A percentile compares a stretch with the other conserved stretches of the same genome.
These are phyloP conservation scores for Conomelus anceps DNA, from an alignment of 2,888 invertebrate species.

Conservation along the genomic window DNA sequence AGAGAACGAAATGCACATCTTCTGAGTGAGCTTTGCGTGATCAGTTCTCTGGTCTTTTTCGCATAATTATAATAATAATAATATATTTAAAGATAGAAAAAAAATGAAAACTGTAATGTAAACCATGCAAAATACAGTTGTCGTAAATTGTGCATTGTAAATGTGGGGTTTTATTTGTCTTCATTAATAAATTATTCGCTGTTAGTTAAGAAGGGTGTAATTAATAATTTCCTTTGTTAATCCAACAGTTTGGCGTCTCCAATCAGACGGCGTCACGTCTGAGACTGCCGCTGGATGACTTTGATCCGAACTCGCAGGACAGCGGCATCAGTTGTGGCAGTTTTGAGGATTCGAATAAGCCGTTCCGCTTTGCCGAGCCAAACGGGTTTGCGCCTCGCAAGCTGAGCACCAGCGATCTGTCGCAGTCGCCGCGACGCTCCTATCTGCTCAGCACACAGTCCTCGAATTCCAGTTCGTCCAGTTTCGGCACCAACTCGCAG, in stretches of 20 bases:
- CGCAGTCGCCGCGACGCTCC: slow-evolving; percentile 19
- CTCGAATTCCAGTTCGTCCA: not conserved
- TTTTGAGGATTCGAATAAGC: not conserved
- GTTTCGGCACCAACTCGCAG: not conserved
- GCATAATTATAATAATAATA: too few relatives aligned
- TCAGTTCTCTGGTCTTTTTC: too few relatives aligned
- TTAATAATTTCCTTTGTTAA: not conserved
- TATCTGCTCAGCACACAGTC: slow-evolving; percentile 13
- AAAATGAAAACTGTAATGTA: too few relatives aligned
- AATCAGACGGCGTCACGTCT: slow-evolving; percentile 16
- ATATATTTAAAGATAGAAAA: too few relatives aligned
- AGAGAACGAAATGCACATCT: too few relatives aligned
- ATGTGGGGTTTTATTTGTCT: too few relatives aligned
- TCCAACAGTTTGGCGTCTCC: not conserved
- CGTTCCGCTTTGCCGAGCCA: slow-evolving; percentile 44
- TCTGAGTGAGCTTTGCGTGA: too few relatives aligned
- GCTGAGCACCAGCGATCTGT: slow-evolving; percentile 26
- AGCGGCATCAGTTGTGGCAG: slow-evolving; percentile 47
- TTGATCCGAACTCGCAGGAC: slow-evolving; percentile 52
- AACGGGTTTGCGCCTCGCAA: slow-evolving; percentile 42
- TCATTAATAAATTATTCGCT: too few relatives aligned
- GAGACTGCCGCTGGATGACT: slow-evolving; percentile 46
- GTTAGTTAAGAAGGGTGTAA: too few relatives aligned
- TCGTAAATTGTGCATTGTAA: too few relatives aligned
- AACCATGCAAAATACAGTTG: too few relatives aligned